A percentile compares a stretch with the other conserved stretches of the same genome.
phyloP scores from a whole-genome alignment of 2,888 invertebrate genomes.

The Papilio demoleus region DNA sequence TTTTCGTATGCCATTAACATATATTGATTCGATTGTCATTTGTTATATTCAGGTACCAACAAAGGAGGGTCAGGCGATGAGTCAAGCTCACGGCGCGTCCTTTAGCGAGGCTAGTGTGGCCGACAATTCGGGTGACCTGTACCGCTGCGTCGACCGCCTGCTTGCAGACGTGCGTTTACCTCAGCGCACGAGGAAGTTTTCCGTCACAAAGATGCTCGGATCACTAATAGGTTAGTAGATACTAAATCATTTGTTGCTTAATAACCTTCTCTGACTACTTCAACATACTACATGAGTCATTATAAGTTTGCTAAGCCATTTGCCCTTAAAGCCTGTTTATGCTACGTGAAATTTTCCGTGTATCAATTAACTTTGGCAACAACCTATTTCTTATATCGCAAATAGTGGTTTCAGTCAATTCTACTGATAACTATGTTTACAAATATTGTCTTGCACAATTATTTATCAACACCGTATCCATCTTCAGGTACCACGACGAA shows the following conservation, averaged over 20 bases:
- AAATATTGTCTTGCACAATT: not conserved
- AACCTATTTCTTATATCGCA: not conserved
- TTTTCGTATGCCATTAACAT: too few species aligned
- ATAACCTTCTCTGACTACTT: not conserved
- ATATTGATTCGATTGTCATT: too few species aligned
- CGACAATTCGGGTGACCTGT: slow-evolving; percentile 89
- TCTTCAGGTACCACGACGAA: slow-evolving; percentile 67
- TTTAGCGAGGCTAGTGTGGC: slow-evolving; percentile 93
- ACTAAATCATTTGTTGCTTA: not conserved
- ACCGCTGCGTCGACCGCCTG: slow-evolving; percentile 88
- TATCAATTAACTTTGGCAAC: not conserved
- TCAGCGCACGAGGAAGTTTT: slow-evolving; percentile 88
- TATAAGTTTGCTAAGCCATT: too few species aligned
- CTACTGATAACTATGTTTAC: slow-evolving; percentile 29
- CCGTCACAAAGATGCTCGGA: slow-evolving; percentile 91
- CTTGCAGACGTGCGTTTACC: slow-evolving; percentile 86
- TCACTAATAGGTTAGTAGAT: slow-evolving; percentile 84
- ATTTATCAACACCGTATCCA: not conserved
- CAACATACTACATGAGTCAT: too few species aligned
- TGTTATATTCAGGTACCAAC: slow-evolving; percentile 84
- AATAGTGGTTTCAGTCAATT: too few species aligned
- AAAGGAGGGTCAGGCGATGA: slow-evolving; percentile 87
- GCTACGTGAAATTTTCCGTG: not conserved
- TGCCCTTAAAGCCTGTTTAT: too few species aligned
- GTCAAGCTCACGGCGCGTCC: slow-evolving; percentile 87